Percentiles rank a stretch among this genome's conserved stretches.
These are phyloP conservation scores for Teleogryllus oceanicus DNA, from an alignment of 2,888 invertebrate genomes.

Conservation along the genomic window DNA sequence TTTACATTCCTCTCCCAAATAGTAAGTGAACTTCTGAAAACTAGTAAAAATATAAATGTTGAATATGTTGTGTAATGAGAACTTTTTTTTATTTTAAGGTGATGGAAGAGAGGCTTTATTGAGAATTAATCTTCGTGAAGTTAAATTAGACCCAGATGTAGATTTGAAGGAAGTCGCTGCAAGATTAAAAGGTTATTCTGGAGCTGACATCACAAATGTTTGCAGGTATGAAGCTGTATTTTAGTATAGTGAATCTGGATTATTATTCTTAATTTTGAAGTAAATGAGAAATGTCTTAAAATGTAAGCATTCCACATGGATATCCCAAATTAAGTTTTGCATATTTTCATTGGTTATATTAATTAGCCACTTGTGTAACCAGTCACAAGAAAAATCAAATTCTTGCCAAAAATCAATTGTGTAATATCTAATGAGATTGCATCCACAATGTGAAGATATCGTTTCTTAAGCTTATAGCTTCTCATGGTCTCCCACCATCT, in stretches of 20 bases:
- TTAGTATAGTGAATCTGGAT: not conserved
- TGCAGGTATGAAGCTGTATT: slow-evolving; percentile 59
- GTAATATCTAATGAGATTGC: too few species aligned
- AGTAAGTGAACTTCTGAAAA: slow-evolving; percentile 47
- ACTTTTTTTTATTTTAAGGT: slow-evolving; percentile 50
- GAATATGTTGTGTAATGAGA: not conserved
- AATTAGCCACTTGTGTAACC: too few species aligned
- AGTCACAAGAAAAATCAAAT: too few species aligned
- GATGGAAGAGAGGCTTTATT: slow-evolving; percentile 63
- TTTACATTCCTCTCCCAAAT: slow-evolving; percentile 82
- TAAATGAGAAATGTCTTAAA: not conserved
- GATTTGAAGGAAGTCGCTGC: slow-evolving; percentile 60
- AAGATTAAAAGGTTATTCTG: slow-evolving; percentile 75
- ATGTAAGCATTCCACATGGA: not conserved
- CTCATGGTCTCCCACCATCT: too few species aligned
- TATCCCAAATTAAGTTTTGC: not conserved
- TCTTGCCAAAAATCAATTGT: too few species aligned
- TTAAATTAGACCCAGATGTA: slow-evolving; percentile 60
- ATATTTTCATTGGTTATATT: too few species aligned
- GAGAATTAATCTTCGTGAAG: slow-evolving; percentile 66
- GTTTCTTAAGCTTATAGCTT: too few species aligned
- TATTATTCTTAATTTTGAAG: slow-evolving; percentile 3
- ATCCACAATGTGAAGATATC: too few species aligned
- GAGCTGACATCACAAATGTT: slow-evolving; percentile 85
- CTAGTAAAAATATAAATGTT: not conserved